Evolutionary conservation across 2,888 invertebrate genomes (phyloP).

Genomic region (Acleris holmiana): DNA sequence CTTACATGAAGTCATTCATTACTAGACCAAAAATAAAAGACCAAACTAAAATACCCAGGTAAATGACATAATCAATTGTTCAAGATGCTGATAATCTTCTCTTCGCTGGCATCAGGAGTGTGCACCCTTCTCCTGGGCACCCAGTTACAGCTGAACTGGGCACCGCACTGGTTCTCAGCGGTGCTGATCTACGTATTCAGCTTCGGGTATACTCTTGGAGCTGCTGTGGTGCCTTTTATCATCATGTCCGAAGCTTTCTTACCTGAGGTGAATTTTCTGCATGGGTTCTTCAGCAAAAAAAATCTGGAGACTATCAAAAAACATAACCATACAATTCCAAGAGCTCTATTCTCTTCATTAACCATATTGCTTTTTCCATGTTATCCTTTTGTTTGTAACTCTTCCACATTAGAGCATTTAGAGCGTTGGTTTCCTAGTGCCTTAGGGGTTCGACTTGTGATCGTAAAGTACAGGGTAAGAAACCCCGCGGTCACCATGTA

Average conservation of each 20-base stretch:
- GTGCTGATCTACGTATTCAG: slow-evolving; percentile 59
- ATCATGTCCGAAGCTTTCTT: slow-evolving; percentile 70
- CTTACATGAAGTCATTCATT: no score
- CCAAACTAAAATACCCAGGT: neutral
- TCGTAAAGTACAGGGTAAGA: no score
- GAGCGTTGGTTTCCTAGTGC: no score
- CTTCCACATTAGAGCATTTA: no score
- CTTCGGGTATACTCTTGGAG: slow-evolving; percentile 65
- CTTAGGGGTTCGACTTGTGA: no score
- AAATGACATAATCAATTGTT: neutral
- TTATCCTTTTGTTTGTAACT: no score
- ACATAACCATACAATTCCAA: no score
- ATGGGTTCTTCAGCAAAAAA: neutral
- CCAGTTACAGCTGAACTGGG: slow-evolving; percentile 58
- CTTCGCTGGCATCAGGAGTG: slow-evolving; percentile 51
- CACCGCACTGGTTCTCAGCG: slow-evolving; percentile 59
- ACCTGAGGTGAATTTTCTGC: slow-evolving; percentile 57
- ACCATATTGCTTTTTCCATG: no score
- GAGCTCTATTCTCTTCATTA: no score
- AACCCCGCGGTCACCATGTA: no score
- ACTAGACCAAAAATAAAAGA: no score
- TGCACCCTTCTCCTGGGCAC: slow-evolving; percentile 55
- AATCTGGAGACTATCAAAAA: no score
- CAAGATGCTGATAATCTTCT: slow-evolving; percentile 54
- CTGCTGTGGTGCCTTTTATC: slow-evolving; percentile 68